These are phyloP conservation scores for Solea senegalensis DNA, from an alignment of 2,113 vertebrate genomes.

Conservation along the genomic window DNA sequence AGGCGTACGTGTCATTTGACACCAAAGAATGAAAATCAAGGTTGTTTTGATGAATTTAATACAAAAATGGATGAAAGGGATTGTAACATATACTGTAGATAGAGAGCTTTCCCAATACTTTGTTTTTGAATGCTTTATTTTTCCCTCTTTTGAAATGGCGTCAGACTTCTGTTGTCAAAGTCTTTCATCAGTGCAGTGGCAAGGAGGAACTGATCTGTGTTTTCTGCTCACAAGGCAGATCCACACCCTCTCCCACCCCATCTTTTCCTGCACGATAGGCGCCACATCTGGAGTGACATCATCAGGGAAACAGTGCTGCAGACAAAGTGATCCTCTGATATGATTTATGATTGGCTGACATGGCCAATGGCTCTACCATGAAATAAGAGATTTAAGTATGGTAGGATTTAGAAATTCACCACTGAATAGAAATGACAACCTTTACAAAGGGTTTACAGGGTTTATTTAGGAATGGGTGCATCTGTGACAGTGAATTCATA, in stretches of 20 bases:
- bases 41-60: conserved; percentile 22
- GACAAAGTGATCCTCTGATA: conserved; percentile 44
- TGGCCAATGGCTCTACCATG: background rate
- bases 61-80: conserved; percentile 2
- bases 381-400: conserved; percentile 18
- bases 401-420: background rate
- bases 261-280: conserved; percentile 47
- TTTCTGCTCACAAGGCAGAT: conserved; percentile 57
- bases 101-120: conserved; percentile 15
- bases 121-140: conserved; percentile 6
- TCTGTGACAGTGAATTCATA: conserved; percentile 15
- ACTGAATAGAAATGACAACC: background rate
- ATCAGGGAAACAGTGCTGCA: conserved; percentile 62
- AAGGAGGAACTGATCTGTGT: conserved; percentile 60
- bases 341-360: conserved; percentile 39
- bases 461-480: background rate
- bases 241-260: conserved; percentile 61
- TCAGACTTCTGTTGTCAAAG: conserved; percentile 15
- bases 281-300: conserved; percentile 77
- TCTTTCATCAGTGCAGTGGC: conserved; percentile 49
- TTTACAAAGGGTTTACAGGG: background rate
- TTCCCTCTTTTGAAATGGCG: conserved; percentile 11
- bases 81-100: background rate
- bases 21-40: background rate
- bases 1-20: background rate